A percentile compares a stretch with the other conserved stretches of the same genome.
Evolutionary conservation across 2,797 vertebrate species (phyloP).

Genomic region (Pelobates cultripes): DNA sequence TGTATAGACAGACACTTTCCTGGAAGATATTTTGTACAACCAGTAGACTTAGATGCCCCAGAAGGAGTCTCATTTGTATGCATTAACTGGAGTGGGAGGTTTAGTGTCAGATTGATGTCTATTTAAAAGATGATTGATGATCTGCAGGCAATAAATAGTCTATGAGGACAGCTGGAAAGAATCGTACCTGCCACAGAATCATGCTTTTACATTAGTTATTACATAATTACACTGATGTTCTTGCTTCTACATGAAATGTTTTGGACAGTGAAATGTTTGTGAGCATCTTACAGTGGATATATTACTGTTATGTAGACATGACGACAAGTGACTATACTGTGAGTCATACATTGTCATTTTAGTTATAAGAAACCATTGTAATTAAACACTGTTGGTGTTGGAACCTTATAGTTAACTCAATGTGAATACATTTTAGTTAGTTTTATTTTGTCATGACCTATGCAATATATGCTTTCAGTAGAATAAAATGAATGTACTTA

Average conservation of each 20-base stretch:
- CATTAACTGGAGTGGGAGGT: conserved; percentile 22
- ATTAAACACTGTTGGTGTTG: background rate
- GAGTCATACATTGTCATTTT: background rate
- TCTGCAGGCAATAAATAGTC: conserved; percentile 22
- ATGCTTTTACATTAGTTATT: conserved; percentile 28
- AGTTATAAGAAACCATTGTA: background rate
- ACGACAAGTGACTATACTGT: background rate
- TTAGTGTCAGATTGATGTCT: conserved; percentile 14
- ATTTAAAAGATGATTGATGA: conserved; percentile 49
- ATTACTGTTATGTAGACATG: background rate
- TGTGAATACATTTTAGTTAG: background rate
- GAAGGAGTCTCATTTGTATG: conserved; percentile 21
- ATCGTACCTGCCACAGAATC: conserved; percentile 25
- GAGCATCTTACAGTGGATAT: background rate
- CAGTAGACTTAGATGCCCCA: background rate
- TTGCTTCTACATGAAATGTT: conserved; percentile 4
- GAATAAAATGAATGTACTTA: too few relatives aligned
- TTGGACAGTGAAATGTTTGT: background rate
- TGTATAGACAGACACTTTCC: too few relatives aligned
- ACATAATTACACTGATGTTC: conserved; percentile 26
- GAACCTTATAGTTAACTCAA: background rate
- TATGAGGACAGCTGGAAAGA: conserved; percentile 26
- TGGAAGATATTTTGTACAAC: background rate
- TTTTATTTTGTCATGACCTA: background rate
- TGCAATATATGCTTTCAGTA: too few relatives aligned